These are phyloP conservation scores for Genyomyrus donnyi DNA, from an alignment of 2,113 vertebrate species.

Conservation along the genomic window DNA sequence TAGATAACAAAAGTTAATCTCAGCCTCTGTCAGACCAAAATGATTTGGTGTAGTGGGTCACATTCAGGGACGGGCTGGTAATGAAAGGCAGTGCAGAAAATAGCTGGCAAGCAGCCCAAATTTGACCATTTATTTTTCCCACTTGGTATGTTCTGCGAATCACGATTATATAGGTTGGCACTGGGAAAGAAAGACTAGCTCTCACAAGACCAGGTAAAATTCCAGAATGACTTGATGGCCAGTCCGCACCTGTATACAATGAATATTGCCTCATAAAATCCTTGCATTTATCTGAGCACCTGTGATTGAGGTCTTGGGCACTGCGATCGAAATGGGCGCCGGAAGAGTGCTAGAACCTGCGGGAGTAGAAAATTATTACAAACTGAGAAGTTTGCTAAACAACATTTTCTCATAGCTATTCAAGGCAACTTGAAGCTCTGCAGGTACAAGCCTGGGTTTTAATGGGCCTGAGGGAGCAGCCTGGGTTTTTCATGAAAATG, in stretches of 20 bases:
- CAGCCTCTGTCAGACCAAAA: not conserved
- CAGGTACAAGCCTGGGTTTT: not conserved
- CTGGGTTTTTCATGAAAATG: too few relatives aligned
- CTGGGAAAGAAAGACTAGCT: not conserved
- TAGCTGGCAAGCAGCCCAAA: not conserved
- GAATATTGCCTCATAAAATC: too few relatives aligned
- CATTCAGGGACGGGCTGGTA: not conserved
- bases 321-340: too few relatives aligned
- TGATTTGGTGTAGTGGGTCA: not conserved
- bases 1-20: not conserved
- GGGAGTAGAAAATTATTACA: not conserved
- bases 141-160: not conserved
- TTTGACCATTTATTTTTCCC: not conserved
- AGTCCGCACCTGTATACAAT: too few relatives aligned
- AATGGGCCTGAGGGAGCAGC: too few relatives aligned
- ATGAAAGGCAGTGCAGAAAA: not conserved
- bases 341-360: too few relatives aligned
- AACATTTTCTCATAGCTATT: not conserved
- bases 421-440: not conserved
- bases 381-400: not conserved
- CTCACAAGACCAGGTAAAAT: not conserved
- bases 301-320: too few relatives aligned
- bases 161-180: not conserved
- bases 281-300: too few relatives aligned
- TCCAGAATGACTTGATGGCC: too few relatives aligned